Percentiles rank a stretch among this genome's conserved stretches.
phyloP scores from a whole-genome alignment of 2,797 vertebrate genomes.

The Setipinna tenuifilis region DNA sequence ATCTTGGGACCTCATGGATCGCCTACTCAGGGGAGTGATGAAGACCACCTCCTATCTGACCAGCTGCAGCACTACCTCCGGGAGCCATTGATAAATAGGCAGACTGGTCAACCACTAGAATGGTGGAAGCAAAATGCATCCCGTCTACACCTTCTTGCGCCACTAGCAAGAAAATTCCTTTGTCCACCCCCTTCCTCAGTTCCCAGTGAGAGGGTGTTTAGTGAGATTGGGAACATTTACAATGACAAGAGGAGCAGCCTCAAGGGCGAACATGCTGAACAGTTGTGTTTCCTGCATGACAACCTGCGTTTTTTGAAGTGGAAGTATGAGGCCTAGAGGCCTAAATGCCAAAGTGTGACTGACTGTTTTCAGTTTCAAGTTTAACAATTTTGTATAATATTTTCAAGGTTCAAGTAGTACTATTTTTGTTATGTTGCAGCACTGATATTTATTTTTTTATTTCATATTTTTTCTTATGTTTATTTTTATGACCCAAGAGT shows the following conservation, averaged over 20 bases:
- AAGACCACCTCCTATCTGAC: too few species aligned
- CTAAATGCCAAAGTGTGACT: too few species aligned
- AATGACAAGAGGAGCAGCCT: constrained; percentile 40
- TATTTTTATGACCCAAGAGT: too few species aligned
- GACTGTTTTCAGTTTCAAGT: too few species aligned
- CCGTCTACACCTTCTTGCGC: constrained; percentile 32
- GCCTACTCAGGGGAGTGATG: too few species aligned
- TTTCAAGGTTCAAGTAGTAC: too few species aligned
- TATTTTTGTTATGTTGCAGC: too few species aligned
- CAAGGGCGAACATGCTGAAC: constrained; percentile 45
- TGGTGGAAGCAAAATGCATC: constrained; percentile 37
- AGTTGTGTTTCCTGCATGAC: constrained; percentile 43
- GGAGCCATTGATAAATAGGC: constrained; percentile 40
- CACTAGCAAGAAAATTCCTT: constrained; percentile 37
- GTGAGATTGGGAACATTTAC: constrained; percentile 35
- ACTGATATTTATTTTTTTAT: too few species aligned
- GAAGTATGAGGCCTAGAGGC: too few species aligned
- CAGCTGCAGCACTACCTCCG: constrained; percentile 38
- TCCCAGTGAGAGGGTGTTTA: constrained; percentile 30
- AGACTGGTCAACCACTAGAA: constrained; percentile 41
- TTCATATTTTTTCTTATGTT: too few species aligned
- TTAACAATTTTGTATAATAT: too few species aligned
- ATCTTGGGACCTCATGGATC: too few species aligned
- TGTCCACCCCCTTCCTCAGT: constrained; percentile 33
- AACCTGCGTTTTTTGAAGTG: constrained; percentile 35